Evolutionary conservation across 2,113 vertebrate species (phyloP).

Genomic region (Motacilla tschutschensis): DNA sequence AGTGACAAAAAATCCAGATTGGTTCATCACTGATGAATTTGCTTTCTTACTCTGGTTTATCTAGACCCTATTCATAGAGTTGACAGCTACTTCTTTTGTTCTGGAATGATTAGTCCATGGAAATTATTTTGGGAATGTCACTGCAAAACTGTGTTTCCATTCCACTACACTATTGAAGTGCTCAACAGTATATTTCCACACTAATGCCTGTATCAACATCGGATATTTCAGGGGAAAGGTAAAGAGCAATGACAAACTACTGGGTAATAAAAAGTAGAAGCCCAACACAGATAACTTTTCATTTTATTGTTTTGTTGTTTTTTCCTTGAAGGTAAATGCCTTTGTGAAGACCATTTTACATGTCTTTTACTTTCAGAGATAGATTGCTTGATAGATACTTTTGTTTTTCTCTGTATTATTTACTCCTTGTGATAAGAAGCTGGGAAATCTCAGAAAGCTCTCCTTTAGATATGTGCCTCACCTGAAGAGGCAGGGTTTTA

Average conservation of each 20-base stretch:
- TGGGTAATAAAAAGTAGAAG: neutral
- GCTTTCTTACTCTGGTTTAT: neutral
- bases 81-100: neutral
- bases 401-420: neutral
- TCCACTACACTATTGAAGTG: neutral
- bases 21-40: neutral
- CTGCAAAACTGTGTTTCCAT: neutral
- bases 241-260: neutral
- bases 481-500: neutral
- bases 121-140: neutral
- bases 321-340: neutral
- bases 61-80: neutral
- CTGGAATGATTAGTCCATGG: neutral
- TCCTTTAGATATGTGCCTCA: neutral
- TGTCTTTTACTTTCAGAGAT: neutral
- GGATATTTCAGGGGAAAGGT: neutral
- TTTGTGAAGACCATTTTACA: neutral
- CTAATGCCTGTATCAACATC: neutral
- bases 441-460: neutral
- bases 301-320: neutral
- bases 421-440: neutral
- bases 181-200: neutral
- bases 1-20: neutral
- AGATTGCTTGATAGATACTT: fast-evolving
- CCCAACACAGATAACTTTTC: neutral